Evolutionary conservation across 2,888 invertebrate genomes (phyloP).

Genomic region (Cephus rjabovi): DNA sequence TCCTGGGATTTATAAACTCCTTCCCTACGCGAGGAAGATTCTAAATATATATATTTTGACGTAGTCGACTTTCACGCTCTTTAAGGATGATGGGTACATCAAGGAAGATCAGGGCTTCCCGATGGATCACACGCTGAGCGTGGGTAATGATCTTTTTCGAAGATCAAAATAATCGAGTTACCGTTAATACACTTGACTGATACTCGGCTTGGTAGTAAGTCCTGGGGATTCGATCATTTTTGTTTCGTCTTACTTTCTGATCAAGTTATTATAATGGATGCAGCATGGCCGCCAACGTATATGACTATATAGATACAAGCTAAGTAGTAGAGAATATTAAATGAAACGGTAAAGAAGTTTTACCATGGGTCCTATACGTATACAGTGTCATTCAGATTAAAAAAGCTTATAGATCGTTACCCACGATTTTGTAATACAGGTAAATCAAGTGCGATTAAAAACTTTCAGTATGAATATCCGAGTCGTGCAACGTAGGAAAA

Average conservation of each 20-base stretch:
- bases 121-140: no score
- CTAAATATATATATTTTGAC: no score
- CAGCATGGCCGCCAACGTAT: not conserved
- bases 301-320: not conserved
- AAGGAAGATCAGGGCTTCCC: no score
- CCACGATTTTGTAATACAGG: not conserved
- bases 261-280: not conserved
- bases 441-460: not conserved
- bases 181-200: no score
- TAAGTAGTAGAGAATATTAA: not conserved
- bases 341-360: not conserved
- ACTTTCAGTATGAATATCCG: not conserved
- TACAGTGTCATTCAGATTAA: not conserved
- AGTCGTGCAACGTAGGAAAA: not conserved
- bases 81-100: no score
- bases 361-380: not conserved
- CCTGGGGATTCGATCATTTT: no score
- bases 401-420: not conserved
- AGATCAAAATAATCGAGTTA: no score
- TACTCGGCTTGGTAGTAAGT: no score
- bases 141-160: no score
- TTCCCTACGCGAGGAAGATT: no score
- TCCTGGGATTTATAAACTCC: no score
- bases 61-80: no score
- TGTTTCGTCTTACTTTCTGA: not conserved